Evolutionary conservation across 64 coral and sea anemone genomes (phyloP).

Genomic region (Montipora capricornis): DNA sequence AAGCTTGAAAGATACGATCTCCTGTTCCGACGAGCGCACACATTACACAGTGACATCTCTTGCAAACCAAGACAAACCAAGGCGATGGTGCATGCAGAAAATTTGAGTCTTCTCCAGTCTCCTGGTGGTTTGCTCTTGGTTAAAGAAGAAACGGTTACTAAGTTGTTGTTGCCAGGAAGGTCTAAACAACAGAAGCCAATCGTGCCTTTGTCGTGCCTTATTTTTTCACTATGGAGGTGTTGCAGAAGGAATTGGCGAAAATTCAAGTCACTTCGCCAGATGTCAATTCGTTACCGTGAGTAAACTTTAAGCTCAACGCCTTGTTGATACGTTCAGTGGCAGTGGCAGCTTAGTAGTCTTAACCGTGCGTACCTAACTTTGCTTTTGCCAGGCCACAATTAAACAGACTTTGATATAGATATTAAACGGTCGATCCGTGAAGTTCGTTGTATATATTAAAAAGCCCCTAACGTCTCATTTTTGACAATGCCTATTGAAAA

Average conservation of each 20-base stretch:
- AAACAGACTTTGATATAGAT: too few species aligned
- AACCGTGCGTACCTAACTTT: too few species aligned
- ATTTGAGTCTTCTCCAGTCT: neutral
- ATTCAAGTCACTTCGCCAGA: conserved; percentile 89
- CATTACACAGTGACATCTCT: neutral
- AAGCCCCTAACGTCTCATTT: too few species aligned
- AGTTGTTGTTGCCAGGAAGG: conserved; percentile 74
- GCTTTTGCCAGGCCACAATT: too few species aligned
- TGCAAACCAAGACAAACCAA: neutral
- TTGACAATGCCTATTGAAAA: too few species aligned
- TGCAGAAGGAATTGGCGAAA: conserved; percentile 88
- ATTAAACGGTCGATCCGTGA: too few species aligned
- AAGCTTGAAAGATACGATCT: conserved; percentile 39
- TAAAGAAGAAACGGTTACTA: neutral
- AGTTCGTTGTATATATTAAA: too few species aligned
- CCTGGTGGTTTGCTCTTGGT: neutral
- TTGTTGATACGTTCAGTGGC: too few species aligned
- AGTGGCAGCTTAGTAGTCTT: too few species aligned
- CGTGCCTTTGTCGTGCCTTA: too few species aligned
- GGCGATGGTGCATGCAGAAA: too few species aligned
- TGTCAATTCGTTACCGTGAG: conserved; percentile 74
- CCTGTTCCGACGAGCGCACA: neutral
- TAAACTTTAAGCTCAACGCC: neutral
- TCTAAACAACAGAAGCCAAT: neutral
- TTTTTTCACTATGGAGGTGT: conserved; percentile 59